Evolutionary conservation across 2,113 vertebrate species (phyloP).

Genomic region (Tragelaphus buxtoni): DNA sequence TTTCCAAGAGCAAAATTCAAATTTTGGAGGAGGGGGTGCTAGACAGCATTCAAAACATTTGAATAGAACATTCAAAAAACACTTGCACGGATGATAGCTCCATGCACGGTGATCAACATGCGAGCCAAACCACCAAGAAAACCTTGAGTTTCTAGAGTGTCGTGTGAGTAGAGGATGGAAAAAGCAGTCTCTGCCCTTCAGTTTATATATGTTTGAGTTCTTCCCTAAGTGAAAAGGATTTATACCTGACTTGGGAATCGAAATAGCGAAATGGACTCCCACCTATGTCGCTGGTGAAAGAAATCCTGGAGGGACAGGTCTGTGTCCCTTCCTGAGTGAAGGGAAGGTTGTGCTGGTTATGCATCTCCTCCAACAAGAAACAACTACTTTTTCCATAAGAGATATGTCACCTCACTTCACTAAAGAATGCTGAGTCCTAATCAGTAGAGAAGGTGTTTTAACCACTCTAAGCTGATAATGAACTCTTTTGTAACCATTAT

Average conservation of each 20-base stretch:
- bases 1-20: not conserved
- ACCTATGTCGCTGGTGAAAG: not conserved
- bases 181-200: not conserved
- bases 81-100: not conserved
- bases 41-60: not conserved
- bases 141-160: not conserved
- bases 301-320: slow-evolving; percentile 6
- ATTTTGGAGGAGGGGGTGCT: not conserved
- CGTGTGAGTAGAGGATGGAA: not conserved
- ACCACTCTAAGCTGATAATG: slow-evolving; percentile 31
- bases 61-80: not conserved
- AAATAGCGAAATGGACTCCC: not conserved
- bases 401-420: slow-evolving; percentile 15
- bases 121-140: not conserved
- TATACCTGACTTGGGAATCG: slow-evolving; percentile 26
- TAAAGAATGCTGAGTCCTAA: not conserved
- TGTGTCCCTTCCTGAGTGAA: not conserved
- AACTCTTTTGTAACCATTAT: slow-evolving; percentile 43
- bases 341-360: not conserved
- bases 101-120: rapidly evolving
- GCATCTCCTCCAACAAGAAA: slow-evolving; percentile 45
- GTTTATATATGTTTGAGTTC: not conserved
- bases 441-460: slow-evolving; percentile 48
- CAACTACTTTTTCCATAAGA: not conserved
- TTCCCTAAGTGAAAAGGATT: slow-evolving; percentile 44